Conservation (phyloP, 2,888 invertebrate species). For the Boloria selene region DNA sequence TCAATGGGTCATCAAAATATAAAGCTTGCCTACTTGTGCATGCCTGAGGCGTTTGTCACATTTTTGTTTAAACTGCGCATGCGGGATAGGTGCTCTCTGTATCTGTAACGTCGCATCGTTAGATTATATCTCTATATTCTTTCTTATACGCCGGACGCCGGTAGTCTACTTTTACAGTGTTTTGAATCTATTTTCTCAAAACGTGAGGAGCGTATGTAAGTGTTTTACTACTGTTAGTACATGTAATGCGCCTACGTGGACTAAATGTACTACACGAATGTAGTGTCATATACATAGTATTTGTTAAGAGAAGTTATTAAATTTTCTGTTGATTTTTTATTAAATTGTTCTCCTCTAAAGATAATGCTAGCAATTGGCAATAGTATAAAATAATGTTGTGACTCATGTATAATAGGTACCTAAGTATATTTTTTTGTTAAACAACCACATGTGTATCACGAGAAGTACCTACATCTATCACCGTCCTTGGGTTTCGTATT, state of each 20-base stretch:
- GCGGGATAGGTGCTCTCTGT: constrained; percentile 23
- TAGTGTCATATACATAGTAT: not conserved
- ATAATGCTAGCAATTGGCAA: too few relatives aligned
- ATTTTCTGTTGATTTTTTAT: too few relatives aligned
- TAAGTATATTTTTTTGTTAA: too few relatives aligned
- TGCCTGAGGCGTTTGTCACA: constrained; percentile 28
- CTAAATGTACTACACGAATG: constrained; percentile 4
- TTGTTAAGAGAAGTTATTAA: too few relatives aligned
- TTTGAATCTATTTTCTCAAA: constrained; percentile 16
- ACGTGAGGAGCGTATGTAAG: constrained; percentile 6
- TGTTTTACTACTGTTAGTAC: not conserved
- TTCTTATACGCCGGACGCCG: constrained; percentile 27
- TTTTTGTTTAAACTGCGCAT: constrained; percentile 25
- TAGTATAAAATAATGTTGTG: too few relatives aligned
- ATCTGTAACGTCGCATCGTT: constrained; percentile 18
- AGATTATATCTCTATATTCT: constrained; percentile 24
- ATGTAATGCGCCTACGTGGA: constrained; percentile 4
- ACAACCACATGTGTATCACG: too few relatives aligned
- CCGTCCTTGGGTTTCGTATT: constrained; percentile 7
- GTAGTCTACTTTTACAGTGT: constrained; percentile 23
- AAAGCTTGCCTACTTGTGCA: constrained; percentile 20
- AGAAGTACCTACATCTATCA: not conserved
- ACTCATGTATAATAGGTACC: too few relatives aligned
- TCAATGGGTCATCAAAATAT: constrained; percentile 7
- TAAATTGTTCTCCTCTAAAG: too few relatives aligned